These are phyloP conservation scores for Halcyon badia DNA, from an alignment of 2,797 vertebrate species.

Conservation along the genomic window DNA sequence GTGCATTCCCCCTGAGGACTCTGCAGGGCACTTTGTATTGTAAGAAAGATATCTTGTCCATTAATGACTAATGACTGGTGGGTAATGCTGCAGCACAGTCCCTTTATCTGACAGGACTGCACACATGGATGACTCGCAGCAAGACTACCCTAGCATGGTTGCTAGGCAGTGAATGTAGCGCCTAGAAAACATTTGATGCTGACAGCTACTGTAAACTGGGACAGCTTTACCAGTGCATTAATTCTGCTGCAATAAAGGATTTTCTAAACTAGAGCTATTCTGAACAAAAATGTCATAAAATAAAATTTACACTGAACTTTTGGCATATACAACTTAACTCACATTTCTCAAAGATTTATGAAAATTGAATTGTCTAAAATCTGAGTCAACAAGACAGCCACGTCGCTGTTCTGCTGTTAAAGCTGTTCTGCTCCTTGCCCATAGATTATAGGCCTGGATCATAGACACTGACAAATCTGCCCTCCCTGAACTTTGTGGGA, in stretches of 20 bases:
- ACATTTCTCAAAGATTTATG: neutral
- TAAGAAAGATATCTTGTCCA: neutral
- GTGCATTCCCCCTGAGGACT: neutral
- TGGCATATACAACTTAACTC: neutral
- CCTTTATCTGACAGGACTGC: neutral
- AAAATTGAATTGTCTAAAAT: neutral
- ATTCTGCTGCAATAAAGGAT: neutral
- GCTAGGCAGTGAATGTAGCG: neutral
- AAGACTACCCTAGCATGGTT: neutral
- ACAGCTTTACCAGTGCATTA: neutral
- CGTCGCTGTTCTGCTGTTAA: too few species aligned
- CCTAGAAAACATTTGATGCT: slow-evolving; percentile 13
- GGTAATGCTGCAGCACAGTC: neutral
- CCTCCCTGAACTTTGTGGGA: neutral
- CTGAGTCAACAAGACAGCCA: neutral
- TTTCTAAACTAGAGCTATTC: neutral
- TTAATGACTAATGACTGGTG: neutral
- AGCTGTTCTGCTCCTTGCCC: neutral
- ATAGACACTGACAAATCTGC: neutral
- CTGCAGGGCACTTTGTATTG: neutral
- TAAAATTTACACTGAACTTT: neutral
- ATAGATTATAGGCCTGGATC: neutral
- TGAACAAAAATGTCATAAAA: neutral
- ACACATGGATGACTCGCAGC: neutral
- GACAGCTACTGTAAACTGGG: slow-evolving; percentile 11